Conservation (phyloP, 1,140 invertebrate species). For the Stegodyphus mimosarum region DNA sequence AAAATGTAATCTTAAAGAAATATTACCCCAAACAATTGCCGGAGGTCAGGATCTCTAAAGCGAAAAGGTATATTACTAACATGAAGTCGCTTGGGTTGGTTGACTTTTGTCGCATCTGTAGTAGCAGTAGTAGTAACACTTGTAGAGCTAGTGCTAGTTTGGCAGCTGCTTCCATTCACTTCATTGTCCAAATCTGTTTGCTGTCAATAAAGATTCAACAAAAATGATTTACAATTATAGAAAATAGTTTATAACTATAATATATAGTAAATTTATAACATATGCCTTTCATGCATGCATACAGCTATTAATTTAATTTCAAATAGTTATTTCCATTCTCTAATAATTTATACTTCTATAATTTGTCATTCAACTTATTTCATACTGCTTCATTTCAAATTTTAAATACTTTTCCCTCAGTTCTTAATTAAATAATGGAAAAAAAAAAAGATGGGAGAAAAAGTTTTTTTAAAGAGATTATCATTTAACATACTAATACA, state of each 20-base stretch:
- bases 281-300: too few species aligned
- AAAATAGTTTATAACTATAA: neutral
- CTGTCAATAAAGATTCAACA: constrained; percentile 64
- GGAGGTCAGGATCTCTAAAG: constrained; percentile 96
- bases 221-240: neutral
- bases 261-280: too few species aligned
- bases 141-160: constrained; percentile 29
- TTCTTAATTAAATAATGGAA: too few species aligned
- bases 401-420: too few species aligned
- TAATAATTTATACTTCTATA: neutral
- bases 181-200: constrained; percentile 71
- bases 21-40: constrained; percentile 95
- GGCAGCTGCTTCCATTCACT: constrained; percentile 58
- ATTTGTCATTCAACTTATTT: too few species aligned
- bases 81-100: constrained; percentile 79
- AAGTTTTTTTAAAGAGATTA: too few species aligned
- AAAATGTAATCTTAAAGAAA: neutral
- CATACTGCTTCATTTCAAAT: too few species aligned
- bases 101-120: constrained; percentile 52
- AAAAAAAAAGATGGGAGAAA: too few species aligned
- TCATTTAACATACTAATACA: too few species aligned
- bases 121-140: constrained; percentile 61
- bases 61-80: constrained; percentile 99
- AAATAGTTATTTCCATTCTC: neutral
- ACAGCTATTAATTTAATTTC: too few species aligned